phyloP scores from a whole-genome alignment of 2,113 vertebrate genomes.

The Recurvirostra avosetta region DNA sequence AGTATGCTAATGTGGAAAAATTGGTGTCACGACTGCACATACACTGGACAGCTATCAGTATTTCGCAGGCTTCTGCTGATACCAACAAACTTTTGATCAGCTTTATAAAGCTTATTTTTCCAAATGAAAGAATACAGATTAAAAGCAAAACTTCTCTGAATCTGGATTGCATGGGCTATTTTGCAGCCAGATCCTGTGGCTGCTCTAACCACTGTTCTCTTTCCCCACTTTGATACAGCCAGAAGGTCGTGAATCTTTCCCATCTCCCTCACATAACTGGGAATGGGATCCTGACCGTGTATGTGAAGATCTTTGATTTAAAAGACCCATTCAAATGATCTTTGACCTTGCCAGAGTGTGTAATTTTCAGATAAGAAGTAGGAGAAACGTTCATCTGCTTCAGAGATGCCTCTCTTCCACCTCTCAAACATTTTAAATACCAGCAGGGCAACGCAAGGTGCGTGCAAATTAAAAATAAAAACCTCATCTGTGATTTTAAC shows the following conservation, averaged over 20 bases:
- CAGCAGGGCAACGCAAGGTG: fast-evolving
- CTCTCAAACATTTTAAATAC: background rate
- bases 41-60: background rate
- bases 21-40: background rate
- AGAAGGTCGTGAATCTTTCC: background rate
- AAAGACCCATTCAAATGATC: background rate
- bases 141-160: background rate
- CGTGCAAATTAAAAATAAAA: background rate
- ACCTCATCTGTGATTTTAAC: background rate
- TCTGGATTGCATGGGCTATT: background rate
- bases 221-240: background rate
- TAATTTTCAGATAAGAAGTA: background rate
- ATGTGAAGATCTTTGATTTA: background rate
- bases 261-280: background rate
- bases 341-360: background rate
- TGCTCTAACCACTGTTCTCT: background rate
- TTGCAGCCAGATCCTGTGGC: background rate
- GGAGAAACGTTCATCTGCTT: background rate
- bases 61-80: background rate
- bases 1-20: background rate
- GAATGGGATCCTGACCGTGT: background rate
- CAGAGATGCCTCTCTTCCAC: background rate
- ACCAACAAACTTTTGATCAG: background rate
- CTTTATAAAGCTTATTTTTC: background rate
- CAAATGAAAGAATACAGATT: background rate